A percentile compares a stretch with the other conserved stretches of the same genome.
Conservation (phyloP, 2,888 invertebrate genomes). For the Microctonus aethiopoides region DNA sequence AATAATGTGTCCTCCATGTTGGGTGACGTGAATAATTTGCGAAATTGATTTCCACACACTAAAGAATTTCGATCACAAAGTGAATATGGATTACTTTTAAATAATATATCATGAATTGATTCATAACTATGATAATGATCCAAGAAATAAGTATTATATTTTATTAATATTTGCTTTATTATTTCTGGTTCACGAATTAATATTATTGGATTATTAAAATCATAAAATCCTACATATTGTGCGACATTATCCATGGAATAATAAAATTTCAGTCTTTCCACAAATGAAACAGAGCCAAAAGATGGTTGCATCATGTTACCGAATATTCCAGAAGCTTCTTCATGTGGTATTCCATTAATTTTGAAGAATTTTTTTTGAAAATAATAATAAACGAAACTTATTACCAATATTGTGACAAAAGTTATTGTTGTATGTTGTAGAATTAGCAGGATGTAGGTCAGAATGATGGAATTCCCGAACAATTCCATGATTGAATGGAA, state of each 20-base stretch:
- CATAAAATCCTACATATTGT: slow-evolving; percentile 50
- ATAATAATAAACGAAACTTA: no score
- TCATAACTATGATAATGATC: slow-evolving; percentile 50
- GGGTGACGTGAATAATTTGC: no score
- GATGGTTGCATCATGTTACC: slow-evolving; percentile 40
- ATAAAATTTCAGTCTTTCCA: slow-evolving; percentile 13
- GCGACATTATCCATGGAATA: slow-evolving; percentile 45
- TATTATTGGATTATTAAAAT: slow-evolving; percentile 46
- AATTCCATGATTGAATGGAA: no score
- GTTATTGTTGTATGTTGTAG: no score
- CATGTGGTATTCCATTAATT: slow-evolving; percentile 36
- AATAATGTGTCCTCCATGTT: slow-evolving; percentile 71
- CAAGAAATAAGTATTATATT: slow-evolving; percentile 53
- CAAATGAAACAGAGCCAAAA: slow-evolving; percentile 22
- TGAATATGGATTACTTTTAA: slow-evolving; percentile 47
- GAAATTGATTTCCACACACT: no score
- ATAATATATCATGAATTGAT: slow-evolving; percentile 44
- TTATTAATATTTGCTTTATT: slow-evolving; percentile 52
- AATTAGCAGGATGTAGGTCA: no score
- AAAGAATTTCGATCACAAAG: slow-evolving; percentile 66
- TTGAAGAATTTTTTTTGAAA: no score
- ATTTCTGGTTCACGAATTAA: slow-evolving; percentile 55
- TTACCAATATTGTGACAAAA: no score
- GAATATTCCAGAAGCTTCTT: slow-evolving; percentile 36
- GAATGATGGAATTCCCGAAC: no score